phyloP scores from a whole-genome alignment of 2,888 invertebrate species.

The Cetonia aurata region DNA sequence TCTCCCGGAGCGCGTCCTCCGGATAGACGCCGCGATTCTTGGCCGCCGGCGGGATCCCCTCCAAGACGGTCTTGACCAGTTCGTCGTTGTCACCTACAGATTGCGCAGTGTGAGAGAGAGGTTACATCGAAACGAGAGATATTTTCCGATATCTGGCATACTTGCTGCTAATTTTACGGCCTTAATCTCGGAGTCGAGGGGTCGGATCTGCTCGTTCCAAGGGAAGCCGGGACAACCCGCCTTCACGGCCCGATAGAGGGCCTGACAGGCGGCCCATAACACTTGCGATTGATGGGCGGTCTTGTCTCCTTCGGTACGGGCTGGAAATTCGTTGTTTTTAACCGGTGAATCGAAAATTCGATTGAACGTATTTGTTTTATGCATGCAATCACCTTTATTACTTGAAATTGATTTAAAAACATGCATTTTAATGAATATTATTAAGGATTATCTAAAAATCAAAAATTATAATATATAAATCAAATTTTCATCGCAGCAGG shows the following conservation, averaged over 20 bases:
- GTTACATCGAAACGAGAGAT: not conserved
- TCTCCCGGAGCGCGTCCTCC: constrained; percentile 86
- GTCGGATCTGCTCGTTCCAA: constrained; percentile 72
- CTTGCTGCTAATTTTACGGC: constrained; percentile 83
- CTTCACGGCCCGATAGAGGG: constrained; percentile 82
- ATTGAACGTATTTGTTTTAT: constrained; percentile 49
- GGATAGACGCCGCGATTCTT: constrained; percentile 87
- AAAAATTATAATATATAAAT: no score
- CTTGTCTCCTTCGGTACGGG: constrained; percentile 79
- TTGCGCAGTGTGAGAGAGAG: constrained; percentile 46
- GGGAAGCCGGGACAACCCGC: constrained; percentile 71
- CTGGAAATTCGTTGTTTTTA: constrained; percentile 63
- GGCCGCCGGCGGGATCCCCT: constrained; percentile 83
- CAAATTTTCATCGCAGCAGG: no score
- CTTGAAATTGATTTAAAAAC: not conserved
- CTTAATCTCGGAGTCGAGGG: constrained; percentile 77
- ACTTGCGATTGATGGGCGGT: constrained; percentile 86
- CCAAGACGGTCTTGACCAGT: constrained; percentile 82
- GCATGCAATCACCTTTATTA: constrained; percentile 12
- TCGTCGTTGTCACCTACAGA: constrained; percentile 78
- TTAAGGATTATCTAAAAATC: not conserved
- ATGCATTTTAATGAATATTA: not conserved
- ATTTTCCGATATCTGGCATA: constrained; percentile 61
- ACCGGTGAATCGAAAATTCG: constrained; percentile 6
- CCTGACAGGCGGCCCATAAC: constrained; percentile 94